Base-by-base conservation (phyloP, 2,888 invertebrate species). In the Drosophila subsilvestris region DNA sequence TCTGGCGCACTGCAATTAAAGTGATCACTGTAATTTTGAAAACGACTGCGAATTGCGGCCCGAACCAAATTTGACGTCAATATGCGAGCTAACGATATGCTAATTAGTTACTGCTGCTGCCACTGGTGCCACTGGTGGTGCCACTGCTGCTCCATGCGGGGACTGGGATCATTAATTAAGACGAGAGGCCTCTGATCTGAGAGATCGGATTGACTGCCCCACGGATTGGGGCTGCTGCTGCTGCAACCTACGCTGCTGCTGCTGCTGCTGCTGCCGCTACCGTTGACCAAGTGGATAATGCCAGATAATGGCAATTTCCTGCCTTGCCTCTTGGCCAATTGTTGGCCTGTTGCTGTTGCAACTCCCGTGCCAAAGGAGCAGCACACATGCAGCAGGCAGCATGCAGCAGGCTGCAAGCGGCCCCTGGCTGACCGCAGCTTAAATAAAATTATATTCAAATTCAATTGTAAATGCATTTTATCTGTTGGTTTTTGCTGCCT, bases 381-480 rank as follows among this genome's bases (percentile, higher is more conserved):
- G 53, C 57, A 43, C 48, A 62, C 45, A 47, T 51, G 55, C 55
- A 50, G 66, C 63, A 71, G 62, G 53, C 74, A 80, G 77, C 29
- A 37, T 1, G 45, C 58, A 65, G 54, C 29, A 65, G 50, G 55
- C 55, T 45, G 66, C 62, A 71, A 66, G 53, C 74, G 79, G 77
- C 86, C 62, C 76, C 86, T 75, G 84, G 83, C 90, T 89, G 90
- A 88, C 88, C 89, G 80, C 88, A 88, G 78, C 88, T 90, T 86
- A 89, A 90, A 88, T 86, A 79, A 90, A 89, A 89, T 89, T 89
- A 90, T 90, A 89, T 85, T 90, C 90, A 89, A 89, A 89, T 89
- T 89, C 90, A 90, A 89, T 89, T 89, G 90, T 89, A 89, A 89
- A 89, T 89, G 89, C 89, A 90, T 88, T 89, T 89, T 89, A 89